Evolutionary conservation across 2,113 vertebrate species (phyloP).

Genomic region (Nesoenas mayeri): DNA sequence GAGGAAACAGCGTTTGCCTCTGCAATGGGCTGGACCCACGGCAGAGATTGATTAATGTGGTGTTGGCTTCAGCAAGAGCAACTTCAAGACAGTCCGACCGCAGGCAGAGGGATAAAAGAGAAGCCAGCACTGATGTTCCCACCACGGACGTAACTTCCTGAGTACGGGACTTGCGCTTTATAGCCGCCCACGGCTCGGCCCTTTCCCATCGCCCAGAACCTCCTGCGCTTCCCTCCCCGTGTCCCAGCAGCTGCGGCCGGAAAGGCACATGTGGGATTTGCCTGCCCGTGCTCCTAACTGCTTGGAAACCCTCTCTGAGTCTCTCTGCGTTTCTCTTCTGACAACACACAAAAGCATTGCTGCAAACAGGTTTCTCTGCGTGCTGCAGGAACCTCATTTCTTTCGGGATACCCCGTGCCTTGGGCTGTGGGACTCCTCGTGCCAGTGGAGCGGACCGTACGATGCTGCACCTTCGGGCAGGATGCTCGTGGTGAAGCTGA

Average conservation of each 20-base stretch:
- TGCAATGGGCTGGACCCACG: too few species aligned
- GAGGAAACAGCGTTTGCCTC: background rate
- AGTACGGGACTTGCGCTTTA: rapidly evolving
- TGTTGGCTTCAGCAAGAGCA: rapidly evolving
- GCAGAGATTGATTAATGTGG: background rate
- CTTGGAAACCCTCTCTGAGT: background rate
- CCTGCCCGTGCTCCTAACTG: background rate
- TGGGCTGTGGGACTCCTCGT: too few species aligned
- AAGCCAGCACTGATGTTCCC: background rate
- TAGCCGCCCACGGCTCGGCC: background rate
- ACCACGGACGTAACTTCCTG: rapidly evolving
- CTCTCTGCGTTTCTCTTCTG: background rate
- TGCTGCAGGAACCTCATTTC: background rate
- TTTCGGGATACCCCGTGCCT: rapidly evolving
- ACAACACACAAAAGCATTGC: background rate
- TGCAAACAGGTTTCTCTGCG: background rate
- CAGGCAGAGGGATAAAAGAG: background rate
- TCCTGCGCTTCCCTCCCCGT: background rate
- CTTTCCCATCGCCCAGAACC: rapidly evolving
- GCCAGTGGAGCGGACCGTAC: background rate
- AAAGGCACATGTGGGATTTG: rapidly evolving
- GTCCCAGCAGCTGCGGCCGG: background rate
- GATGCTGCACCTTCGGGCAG: background rate
- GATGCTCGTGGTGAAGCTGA: background rate
- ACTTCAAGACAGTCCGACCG: rapidly evolving